A percentile compares a stretch with the other conserved stretches of the same genome.
phyloP scores from a whole-genome alignment of 2,113 vertebrate species.

The Phaethornis superciliosus region DNA sequence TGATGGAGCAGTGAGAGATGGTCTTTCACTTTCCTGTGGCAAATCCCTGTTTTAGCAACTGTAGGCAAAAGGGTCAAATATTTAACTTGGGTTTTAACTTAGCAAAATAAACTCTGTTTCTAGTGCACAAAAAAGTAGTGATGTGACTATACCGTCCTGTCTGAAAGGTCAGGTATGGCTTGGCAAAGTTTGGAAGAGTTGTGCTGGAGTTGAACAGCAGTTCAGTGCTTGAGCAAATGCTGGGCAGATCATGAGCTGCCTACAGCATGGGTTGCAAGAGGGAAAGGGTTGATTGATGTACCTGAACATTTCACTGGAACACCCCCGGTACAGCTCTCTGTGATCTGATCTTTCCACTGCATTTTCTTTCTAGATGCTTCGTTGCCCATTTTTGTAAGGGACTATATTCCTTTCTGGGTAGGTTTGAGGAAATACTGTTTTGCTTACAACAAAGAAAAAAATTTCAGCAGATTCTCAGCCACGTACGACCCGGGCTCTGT shows the following conservation, averaged over 20 bases:
- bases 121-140: background rate
- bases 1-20: background rate
- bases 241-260: background rate
- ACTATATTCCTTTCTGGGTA: background rate
- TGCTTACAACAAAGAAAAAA: background rate
- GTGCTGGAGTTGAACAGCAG: background rate
- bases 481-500: background rate
- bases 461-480: background rate
- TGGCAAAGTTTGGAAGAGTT: background rate
- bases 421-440: background rate
- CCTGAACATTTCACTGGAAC: background rate
- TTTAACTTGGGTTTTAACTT: slow-evolving; percentile 24
- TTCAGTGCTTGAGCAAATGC: background rate
- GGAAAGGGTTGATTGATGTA: background rate
- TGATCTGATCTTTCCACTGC: background rate
- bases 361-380: background rate
- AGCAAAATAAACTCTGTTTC: slow-evolving; percentile 20
- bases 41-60: slow-evolving; percentile 39
- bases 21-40: background rate
- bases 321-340: fast-evolving
- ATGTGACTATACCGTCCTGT: background rate
- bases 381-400: background rate
- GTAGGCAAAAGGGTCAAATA: slow-evolving; percentile 39
- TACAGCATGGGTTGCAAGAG: background rate
- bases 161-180: background rate